phyloP scores from a whole-genome alignment of 2,797 vertebrate species.

The Mastacembelus armatus region DNA sequence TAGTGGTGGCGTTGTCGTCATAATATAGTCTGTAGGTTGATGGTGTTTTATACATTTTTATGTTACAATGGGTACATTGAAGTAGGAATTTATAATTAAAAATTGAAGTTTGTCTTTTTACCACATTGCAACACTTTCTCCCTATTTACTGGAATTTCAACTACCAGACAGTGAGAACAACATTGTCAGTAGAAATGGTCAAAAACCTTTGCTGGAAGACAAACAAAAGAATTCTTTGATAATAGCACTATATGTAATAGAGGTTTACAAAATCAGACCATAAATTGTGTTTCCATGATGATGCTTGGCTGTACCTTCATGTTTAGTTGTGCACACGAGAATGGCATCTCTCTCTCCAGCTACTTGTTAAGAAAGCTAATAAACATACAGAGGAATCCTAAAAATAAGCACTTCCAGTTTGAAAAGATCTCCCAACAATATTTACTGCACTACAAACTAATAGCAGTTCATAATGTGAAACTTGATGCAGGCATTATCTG shows the following conservation, averaged over 20 bases:
- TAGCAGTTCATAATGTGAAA: not conserved
- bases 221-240: too few relatives aligned
- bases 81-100: not conserved
- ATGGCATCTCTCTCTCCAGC: not conserved
- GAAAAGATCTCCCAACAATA: not conserved
- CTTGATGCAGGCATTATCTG: slow-evolving; percentile 61
- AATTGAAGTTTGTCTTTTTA: not conserved
- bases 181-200: too few relatives aligned
- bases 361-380: not conserved
- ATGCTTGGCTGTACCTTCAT: too few relatives aligned
- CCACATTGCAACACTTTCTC: too few relatives aligned
- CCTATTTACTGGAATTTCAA: too few relatives aligned
- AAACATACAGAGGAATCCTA: not conserved
- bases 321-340: too few relatives aligned
- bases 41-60: not conserved
- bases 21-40: too few relatives aligned
- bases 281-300: not conserved
- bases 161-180: too few relatives aligned
- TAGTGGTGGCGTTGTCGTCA: too few relatives aligned
- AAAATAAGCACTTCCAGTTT: not conserved
- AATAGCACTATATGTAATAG: too few relatives aligned
- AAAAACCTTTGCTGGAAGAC: too few relatives aligned
- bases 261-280: not conserved
- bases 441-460: not conserved
- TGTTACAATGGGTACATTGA: not conserved